These are phyloP conservation scores for Ptychoptera contaminata DNA, from an alignment of 2,888 invertebrate species.

Conservation along the genomic window DNA sequence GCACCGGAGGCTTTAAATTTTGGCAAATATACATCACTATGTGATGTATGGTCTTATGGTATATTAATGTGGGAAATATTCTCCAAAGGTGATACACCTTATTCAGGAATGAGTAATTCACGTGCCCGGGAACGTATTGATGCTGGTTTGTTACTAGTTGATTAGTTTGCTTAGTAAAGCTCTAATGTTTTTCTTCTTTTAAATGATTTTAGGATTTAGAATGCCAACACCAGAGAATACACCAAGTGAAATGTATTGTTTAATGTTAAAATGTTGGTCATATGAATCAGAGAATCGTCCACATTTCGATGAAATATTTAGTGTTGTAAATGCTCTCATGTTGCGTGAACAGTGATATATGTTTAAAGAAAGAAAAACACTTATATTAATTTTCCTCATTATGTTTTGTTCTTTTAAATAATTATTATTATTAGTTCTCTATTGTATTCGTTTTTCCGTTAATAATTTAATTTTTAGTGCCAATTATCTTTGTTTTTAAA, in stretches of 20 bases:
- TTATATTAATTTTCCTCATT: neutral
- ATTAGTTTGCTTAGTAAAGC: neutral
- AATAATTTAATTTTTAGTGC: too few relatives aligned
- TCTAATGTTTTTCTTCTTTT: too few relatives aligned
- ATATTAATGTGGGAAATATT: constrained; percentile 95
- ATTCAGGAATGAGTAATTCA: constrained; percentile 85
- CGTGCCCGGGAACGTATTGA: constrained; percentile 89
- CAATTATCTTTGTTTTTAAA: too few relatives aligned
- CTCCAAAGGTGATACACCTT: constrained; percentile 83
- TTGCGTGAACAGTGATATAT: constrained; percentile 10
- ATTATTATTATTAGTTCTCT: too few relatives aligned
- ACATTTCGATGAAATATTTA: constrained; percentile 78
- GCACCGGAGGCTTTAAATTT: constrained; percentile 93
- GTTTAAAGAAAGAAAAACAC: constrained; percentile 2
- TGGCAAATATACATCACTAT: constrained; percentile 89
- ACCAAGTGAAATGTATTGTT: constrained; percentile 72
- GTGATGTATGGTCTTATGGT: constrained; percentile 96
- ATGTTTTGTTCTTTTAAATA: too few relatives aligned
- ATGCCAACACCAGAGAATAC: constrained; percentile 86
- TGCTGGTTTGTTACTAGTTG: constrained; percentile 41
- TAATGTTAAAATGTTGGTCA: constrained; percentile 90
- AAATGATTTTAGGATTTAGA: constrained; percentile 62
- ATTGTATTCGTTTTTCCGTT: too few relatives aligned
- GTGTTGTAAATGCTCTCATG: constrained; percentile 52
- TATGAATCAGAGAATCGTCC: constrained; percentile 83